Base-by-base conservation (phyloP, 2,797 vertebrate species). In the Manis javanica region DNA sequence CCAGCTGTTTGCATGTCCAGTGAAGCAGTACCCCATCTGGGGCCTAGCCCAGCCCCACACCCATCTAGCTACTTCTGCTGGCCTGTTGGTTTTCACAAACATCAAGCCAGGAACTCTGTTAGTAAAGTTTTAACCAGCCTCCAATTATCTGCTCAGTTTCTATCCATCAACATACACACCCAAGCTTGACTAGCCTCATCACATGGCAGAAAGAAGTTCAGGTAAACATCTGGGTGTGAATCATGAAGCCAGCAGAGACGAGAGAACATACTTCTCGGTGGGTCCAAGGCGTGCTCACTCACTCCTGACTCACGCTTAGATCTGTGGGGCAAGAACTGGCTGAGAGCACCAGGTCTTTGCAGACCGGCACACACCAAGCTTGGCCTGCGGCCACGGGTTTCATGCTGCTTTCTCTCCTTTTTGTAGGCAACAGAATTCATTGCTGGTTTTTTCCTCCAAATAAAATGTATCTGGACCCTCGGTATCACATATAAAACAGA, bases 1-100 rank as follows among this genome's bases (percentile, higher is more conserved):
- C 74, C 63, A 7, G 2, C 3, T 23, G 26, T 11, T 55, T 0
- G 13, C 5, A 34, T 57, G 39, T 46, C 64, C 51, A 59, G 61
- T 13, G 34, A 68, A 63, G 42, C 15, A 0, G 37, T 23, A 31
- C 21, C 12, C 0, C 0, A 18, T 21, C 1, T 34, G 88, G 57
- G 87, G 51, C 79, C 81, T 15, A 15, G 74, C 49, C 55, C 85
- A 7, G n/a, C 31, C 75, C 55, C 69, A 78, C 42, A 19, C 37
- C 49, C 66, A 26, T 26, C 72, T 34, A 53, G 71, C 71, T 57
- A 2, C 31, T n/a, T 46, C 68, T 18, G 74, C 63, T 31, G 42
- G 51, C 69, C 84, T 37, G 42, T 31, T 57, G 49, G 16, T 72
- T 86, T 72, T 66, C 94, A 87, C 51, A 49, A 37, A 42, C 83